These are phyloP conservation scores for Balearica regulorum DNA, from an alignment of 2,797 vertebrate species.

Conservation along the genomic window DNA sequence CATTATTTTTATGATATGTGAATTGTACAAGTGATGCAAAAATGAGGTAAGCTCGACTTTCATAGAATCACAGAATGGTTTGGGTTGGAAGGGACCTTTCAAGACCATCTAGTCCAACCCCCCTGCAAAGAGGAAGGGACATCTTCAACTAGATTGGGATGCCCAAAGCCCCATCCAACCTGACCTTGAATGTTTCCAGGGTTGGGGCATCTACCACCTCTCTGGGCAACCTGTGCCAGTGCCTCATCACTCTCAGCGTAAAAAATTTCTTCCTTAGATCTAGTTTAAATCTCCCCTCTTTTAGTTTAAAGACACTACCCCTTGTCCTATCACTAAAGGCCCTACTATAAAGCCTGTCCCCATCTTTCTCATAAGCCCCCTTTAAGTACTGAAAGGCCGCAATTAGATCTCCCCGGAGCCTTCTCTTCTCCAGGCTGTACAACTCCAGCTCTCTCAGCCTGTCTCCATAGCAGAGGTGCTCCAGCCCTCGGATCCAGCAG, in stretches of 20 bases:
- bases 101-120: neutral
- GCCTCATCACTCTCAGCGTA: neutral
- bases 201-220: neutral
- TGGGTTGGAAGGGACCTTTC: neutral
- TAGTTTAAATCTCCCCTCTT: neutral
- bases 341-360: neutral
- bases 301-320: neutral
- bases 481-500: neutral
- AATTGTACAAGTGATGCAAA: neutral
- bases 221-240: neutral
- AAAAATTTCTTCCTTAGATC: neutral
- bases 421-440: neutral
- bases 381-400: neutral
- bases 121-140: neutral
- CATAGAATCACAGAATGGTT: neutral
- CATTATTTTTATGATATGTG: neutral
- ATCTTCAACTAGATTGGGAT: neutral
- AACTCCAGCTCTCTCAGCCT: neutral
- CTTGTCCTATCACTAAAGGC: neutral
- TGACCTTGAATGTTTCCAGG: neutral
- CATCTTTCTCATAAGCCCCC: neutral
- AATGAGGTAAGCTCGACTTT: neutral
- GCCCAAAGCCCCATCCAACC: neutral
- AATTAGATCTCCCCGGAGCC: fast-evolving
- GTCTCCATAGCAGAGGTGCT: neutral